Base-by-base conservation (phyloP, 2,888 invertebrate species). In the Epistrophella euchroma region DNA sequence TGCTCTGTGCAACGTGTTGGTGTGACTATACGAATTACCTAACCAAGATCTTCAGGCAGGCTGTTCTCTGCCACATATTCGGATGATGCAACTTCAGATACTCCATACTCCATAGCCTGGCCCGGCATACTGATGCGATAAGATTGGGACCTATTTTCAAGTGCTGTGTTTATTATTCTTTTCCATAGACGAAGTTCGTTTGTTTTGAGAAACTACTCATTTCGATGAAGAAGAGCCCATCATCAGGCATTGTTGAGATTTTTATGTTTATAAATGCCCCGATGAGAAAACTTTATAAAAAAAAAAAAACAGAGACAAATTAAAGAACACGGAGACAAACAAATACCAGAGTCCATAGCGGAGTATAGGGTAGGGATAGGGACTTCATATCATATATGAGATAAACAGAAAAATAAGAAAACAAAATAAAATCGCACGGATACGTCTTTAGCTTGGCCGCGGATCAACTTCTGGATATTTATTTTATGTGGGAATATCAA, bases 401-500 rank as follows among this genome's bases (percentile, higher is more conserved):
- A 81, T 76, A 85, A 81, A 76, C 76, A 81, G 6, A 52, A 32
- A 47, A 66, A 66, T 47, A 47, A 47, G 47, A 66, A 66, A 66
- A 66, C 66, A 66, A 76, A 72, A 76, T 66, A 71, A 81, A 81
- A 58, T 66, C 64, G 19, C 80, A 68, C 62, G 56, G n/a, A 66
- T 70, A 71, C 11, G 45, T 47, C 32, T 32, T 45, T 19, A 28
- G 47, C 64, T 47, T 47, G 32, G 19, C 28, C 28, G 66, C 66
- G 47, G 70, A 79, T 74, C 50, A 62, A 32, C 75, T 77, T 76
- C 77, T 73, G 73, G 70, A 73, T 86, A 86, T 86, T 82, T 86
- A 82, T 86, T 86, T 86, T 86, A 86, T 86, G 86, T 86, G 86
- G 77, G 86, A 86, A 86, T 40, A 60, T 86, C 82, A 60, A 81